Base-by-base conservation (phyloP, 2,113 vertebrate genomes). In the Rhinolophus sinicus region DNA sequence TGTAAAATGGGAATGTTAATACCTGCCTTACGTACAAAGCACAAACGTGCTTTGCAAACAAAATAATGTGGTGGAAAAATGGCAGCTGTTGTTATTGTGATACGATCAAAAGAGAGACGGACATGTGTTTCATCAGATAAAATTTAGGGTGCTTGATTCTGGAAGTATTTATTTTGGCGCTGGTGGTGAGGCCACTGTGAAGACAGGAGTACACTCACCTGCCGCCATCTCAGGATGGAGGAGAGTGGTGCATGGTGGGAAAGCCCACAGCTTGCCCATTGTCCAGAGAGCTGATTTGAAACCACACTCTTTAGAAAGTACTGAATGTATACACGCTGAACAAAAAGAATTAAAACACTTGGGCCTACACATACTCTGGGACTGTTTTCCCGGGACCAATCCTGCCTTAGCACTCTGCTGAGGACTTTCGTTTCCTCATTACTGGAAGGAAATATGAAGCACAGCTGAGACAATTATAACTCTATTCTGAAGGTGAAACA, bases 401-500 rank as follows among this genome's bases (percentile, higher is more conserved):
- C 73, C 44, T 72, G 82, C 91, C 91, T 95, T 47, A 28, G 86
- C 94, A 88, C 69, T 60, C 73, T 44, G 73, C 82, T 50, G 89
- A 65, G 77, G 65, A 96, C 86, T 88, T 95, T 72, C 64, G 67
- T 70, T 56, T 83, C 62, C 90, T 96, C 9, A 0, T 83, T 90
- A 70, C 92, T 90, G 90, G 58, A 89, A 88, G 81, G 91, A 89
- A 89, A 89, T 69, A 88, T 88, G 90, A 56, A 72, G 93, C 22
- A 21, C 93, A 50, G 58, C 4, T 54, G 88, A 96, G 81, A 93
- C 83, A 15, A 94, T 84, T 89, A 92, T 78, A 95, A 91, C 95
- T 97, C 73, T 93, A 21, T 94, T 88, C 78, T 92, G 88, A 78
- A 96, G 95, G 90, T 28, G 44, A 64, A 93, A 67, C 81, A 65